Evolutionary conservation across 2,888 invertebrate species (phyloP).

Genomic region (Busseola fusca): DNA sequence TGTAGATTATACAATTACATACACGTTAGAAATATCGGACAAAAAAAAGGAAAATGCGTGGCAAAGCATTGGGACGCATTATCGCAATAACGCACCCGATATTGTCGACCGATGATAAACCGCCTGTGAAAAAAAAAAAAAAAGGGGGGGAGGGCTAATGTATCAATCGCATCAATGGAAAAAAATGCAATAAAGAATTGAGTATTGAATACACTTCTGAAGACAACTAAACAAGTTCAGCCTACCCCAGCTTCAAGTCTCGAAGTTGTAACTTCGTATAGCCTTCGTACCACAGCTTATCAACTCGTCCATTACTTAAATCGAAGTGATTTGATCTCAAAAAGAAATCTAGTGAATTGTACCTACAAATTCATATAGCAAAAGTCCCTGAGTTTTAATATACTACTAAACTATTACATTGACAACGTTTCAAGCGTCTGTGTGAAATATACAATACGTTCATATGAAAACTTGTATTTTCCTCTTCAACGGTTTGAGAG

Average conservation of each 20-base stretch:
- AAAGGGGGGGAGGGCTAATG: too few relatives aligned
- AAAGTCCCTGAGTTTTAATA: slow-evolving; percentile 45
- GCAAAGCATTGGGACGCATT: background rate
- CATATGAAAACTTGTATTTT: slow-evolving; percentile 70
- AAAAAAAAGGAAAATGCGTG: background rate
- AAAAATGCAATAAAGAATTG: too few relatives aligned
- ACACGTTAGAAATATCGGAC: too few relatives aligned
- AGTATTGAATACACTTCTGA: background rate
- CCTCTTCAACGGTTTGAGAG: slow-evolving; percentile 66
- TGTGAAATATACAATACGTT: slow-evolving; percentile 59
- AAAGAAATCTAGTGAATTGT: background rate
- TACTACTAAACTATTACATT: slow-evolving; percentile 51
- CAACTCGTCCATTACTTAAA: background rate
- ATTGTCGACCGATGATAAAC: background rate
- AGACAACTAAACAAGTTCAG: background rate
- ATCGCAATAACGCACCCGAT: background rate
- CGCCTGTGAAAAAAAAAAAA: too few relatives aligned
- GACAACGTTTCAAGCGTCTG: slow-evolving; percentile 25
- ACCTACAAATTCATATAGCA: slow-evolving; percentile 8
- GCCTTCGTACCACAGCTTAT: background rate
- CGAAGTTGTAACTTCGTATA: background rate
- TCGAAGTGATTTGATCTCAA: background rate
- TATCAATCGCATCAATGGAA: background rate
- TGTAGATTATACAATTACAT: too few relatives aligned
- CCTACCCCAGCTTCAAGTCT: background rate